Conservation (phyloP, 1,140 invertebrate genomes). For the Venustaconcha ellipsiformis region DNA sequence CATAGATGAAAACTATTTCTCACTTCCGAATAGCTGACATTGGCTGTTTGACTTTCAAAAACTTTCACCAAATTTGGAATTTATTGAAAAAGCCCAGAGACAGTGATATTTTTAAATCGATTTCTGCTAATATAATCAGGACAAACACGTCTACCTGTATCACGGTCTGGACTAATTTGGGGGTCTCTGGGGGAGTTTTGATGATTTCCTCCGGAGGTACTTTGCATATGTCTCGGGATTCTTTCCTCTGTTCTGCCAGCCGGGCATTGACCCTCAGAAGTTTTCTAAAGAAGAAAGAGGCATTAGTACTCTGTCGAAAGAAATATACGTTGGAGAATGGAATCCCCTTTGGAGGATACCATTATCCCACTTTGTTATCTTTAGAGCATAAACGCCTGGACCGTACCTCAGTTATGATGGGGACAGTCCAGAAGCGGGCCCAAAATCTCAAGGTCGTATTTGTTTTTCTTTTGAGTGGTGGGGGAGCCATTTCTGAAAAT, state of each 20-base stretch:
- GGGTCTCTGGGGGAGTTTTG: conserved; percentile 50
- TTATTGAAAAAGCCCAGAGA: neutral
- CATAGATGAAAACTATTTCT: neutral
- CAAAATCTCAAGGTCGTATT: too few species aligned
- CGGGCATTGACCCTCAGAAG: conserved; percentile 60
- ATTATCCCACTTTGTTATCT: neutral
- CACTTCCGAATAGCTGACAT: neutral
- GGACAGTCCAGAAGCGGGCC: too few species aligned
- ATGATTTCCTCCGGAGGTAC: conserved; percentile 59
- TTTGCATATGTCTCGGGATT: conserved; percentile 34
- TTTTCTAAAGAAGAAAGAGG: conserved; percentile 45
- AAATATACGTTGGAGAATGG: neutral
- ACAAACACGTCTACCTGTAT: conserved; percentile 47
- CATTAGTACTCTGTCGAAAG: neutral
- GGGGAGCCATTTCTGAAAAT: too few species aligned
- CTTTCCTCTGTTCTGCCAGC: conserved; percentile 43
- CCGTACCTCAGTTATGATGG: neutral
- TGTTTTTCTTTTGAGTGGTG: too few species aligned
- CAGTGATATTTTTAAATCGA: neutral
- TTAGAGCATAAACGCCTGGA: neutral
- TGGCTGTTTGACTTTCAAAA: neutral
- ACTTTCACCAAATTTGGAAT: neutral
- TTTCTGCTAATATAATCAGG: neutral
- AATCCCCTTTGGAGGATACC: neutral
- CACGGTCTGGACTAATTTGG: conserved; percentile 61